phyloP scores from a whole-genome alignment of 2,888 invertebrate genomes.

The Pandemis corylana region DNA sequence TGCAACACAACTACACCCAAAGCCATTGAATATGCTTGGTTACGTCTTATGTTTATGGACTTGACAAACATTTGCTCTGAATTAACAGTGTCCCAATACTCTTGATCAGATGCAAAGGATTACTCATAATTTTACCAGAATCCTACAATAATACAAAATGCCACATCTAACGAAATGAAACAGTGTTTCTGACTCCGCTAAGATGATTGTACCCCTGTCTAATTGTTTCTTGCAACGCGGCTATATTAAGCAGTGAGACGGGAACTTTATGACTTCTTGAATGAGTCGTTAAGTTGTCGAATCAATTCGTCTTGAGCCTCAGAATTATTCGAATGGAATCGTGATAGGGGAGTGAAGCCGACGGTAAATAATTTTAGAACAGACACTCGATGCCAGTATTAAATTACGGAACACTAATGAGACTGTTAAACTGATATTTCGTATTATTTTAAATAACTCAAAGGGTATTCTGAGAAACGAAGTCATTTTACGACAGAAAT shows the following conservation, averaged over 20 bases:
- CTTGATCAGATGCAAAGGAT: not conserved
- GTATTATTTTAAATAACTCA: constrained; percentile 7
- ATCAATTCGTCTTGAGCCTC: constrained; percentile 75
- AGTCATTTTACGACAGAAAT: not conserved
- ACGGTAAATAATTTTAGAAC: constrained; percentile 53
- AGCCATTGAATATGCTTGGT: too few relatives aligned
- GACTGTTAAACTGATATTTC: constrained; percentile 23
- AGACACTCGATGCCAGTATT: constrained; percentile 34
- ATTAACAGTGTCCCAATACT: not conserved
- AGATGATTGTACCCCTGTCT: constrained; percentile 80
- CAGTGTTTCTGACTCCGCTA: constrained; percentile 49
- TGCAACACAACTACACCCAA: too few relatives aligned
- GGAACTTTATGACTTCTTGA: constrained; percentile 81
- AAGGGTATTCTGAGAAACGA: constrained; percentile 3
- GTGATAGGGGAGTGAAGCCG: constrained; percentile 50
- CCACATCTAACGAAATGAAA: constrained; percentile 56
- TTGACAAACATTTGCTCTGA: too few relatives aligned
- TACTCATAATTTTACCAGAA: too few relatives aligned
- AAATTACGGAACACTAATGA: constrained; percentile 39
- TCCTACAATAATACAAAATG: constrained; percentile 40
- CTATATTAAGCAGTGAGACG: constrained; percentile 82
- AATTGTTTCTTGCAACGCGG: constrained; percentile 84
- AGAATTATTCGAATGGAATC: constrained; percentile 67
- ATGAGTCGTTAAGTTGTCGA: constrained; percentile 82
- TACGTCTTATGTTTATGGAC: too few relatives aligned